Evolutionary conservation across 2,797 vertebrate genomes (phyloP), one percentile per base, ranked within the genome.

Genomic region (Rhinella marina): DNA sequence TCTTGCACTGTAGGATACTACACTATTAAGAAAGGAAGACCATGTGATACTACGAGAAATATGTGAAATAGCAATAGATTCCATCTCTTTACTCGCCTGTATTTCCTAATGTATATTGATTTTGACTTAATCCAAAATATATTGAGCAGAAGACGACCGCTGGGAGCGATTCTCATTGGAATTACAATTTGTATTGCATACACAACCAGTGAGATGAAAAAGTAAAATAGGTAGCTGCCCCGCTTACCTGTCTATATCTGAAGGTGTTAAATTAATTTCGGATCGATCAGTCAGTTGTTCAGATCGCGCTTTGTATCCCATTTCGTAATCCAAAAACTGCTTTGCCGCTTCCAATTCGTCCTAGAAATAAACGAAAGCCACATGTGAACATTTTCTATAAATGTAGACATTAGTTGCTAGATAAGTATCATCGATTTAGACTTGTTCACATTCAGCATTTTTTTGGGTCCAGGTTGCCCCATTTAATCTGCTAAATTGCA

Each of bases 221-320:
- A 59, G 66, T 56, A 56, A 84, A 25, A 82, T 82, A 54, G n/a
- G 48, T 16, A 70, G 50, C 62, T 70, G 41, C 50, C 29, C 68
- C 32, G 16, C 64, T 70, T 93, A 99, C 98, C 97, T 97, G 90
- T 96, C 94, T 0, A 99, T 94, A 84, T 99, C 98, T 80, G 95
- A 92, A 88, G 96, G 95, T 78, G 91, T 88, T 1, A 99, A 95
- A 29, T 94, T 96, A 92, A 98, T 98, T 94, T 99, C 98, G 0
- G 96, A 93, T 0, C 94, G 95, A 94, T 97, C 96, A 84, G 96
- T 96, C 78, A 99, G 92, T 87, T 99, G 98, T 81, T 99, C 98
- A 0, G 96, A 96, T 14, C 97, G 97, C 41, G 97, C 96, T 92
- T 97, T 97, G 94, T 98, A 99, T 92, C 98, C 98, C 98, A 99